These are phyloP conservation scores for Nasonia vitripennis DNA, from an alignment of 1,140 invertebrate genomes.

Conservation along the genomic window DNA sequence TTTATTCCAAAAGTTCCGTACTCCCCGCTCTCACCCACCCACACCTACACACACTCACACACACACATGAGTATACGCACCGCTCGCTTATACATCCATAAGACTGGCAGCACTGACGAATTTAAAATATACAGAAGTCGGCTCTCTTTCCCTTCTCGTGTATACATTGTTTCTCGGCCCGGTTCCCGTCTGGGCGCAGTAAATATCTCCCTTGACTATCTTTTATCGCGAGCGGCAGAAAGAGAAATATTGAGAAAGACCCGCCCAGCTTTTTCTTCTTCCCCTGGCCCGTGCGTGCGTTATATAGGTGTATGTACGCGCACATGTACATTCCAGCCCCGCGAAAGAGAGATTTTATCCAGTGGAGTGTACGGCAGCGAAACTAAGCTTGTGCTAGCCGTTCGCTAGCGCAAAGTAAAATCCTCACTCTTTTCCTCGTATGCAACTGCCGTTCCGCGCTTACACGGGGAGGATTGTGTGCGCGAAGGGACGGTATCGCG, in stretches of 20 bases:
- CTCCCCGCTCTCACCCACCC: background rate
- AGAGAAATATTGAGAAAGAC: background rate
- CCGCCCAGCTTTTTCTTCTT: background rate
- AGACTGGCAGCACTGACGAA: constrained; percentile 27
- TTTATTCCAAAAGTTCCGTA: constrained; percentile 62
- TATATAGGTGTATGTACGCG: background rate
- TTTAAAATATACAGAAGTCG: constrained; percentile 58
- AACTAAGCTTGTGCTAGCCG: background rate
- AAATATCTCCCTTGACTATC: constrained; percentile 58
- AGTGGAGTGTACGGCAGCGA: background rate
- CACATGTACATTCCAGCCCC: background rate
- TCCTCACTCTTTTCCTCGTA: constrained; percentile 24
- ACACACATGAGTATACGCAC: background rate
- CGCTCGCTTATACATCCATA: background rate
- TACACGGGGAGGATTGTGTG: background rate
- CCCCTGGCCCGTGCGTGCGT: background rate
- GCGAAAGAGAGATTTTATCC: constrained; percentile 38
- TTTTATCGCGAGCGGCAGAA: constrained; percentile 53
- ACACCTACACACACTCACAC: background rate
- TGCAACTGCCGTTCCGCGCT: background rate
- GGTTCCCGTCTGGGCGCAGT: constrained; percentile 37
- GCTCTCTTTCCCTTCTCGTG: constrained; percentile 21
- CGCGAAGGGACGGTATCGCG: background rate
- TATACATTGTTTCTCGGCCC: constrained; percentile 38
- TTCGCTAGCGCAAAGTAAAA: constrained; percentile 2